A percentile compares a stretch with the other conserved stretches of the same genome.
Conservation (phyloP, 2,888 invertebrate species). For the Hirtodrosophila confusa region DNA sequence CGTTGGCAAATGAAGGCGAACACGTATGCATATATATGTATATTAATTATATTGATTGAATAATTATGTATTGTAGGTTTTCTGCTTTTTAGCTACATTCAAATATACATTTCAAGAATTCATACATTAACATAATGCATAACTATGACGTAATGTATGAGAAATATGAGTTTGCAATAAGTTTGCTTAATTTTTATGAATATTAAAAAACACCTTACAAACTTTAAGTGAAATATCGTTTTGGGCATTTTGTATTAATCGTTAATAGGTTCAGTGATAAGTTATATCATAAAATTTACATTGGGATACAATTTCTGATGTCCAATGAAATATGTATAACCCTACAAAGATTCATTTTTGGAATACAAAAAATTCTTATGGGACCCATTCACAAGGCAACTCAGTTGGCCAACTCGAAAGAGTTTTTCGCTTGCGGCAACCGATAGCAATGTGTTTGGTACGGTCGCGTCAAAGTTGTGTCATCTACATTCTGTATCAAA, state of each 20-base stretch:
- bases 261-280: slow-evolving; percentile 45
- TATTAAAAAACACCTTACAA: slow-evolving; percentile 70
- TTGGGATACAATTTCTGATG: slow-evolving; percentile 48
- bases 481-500: too few relatives aligned
- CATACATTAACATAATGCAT: slow-evolving; percentile 75
- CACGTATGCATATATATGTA: too few relatives aligned
- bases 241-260: slow-evolving; percentile 36
- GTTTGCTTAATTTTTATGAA: slow-evolving; percentile 66
- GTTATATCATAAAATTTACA: slow-evolving; percentile 58
- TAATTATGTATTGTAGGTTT: slow-evolving; percentile 74
- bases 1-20: too few relatives aligned
- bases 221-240: slow-evolving; percentile 63
- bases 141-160: slow-evolving; percentile 76
- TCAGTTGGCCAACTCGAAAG: too few relatives aligned
- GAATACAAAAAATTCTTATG: slow-evolving; percentile 58
- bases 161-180: slow-evolving; percentile 63
- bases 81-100: slow-evolving; percentile 63
- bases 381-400: too few relatives aligned
- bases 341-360: slow-evolving; percentile 33
- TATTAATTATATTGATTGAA: slow-evolving; percentile 78
- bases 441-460: too few relatives aligned
- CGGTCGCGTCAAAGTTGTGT: too few relatives aligned
- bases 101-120: slow-evolving; percentile 69
- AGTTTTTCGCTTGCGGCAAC: too few relatives aligned
- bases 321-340: slow-evolving; percentile 30